phyloP scores from a whole-genome alignment of 2,888 invertebrate genomes.

The Drosophila paranaensis region DNA sequence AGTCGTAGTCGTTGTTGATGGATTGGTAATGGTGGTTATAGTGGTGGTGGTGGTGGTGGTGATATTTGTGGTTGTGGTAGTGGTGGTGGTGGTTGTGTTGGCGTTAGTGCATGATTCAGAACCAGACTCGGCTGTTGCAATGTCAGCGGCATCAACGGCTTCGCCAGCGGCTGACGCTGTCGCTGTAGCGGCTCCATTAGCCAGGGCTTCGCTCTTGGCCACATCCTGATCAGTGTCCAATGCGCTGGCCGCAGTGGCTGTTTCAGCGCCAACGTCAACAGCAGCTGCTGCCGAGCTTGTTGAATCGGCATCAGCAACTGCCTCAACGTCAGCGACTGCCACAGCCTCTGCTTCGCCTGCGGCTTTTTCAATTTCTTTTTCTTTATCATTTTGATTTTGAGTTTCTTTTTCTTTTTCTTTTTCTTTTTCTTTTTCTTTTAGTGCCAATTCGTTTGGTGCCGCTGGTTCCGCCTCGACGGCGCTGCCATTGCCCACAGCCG shows the following conservation, averaged over 20 bases:
- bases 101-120: slow-evolving; percentile 81
- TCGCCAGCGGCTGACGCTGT: slow-evolving; percentile 63
- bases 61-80: slow-evolving; percentile 58
- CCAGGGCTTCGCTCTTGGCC: slow-evolving; percentile 36
- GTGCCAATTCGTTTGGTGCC: slow-evolving; percentile 63
- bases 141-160: slow-evolving; percentile 65
- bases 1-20: slow-evolving; percentile 67
- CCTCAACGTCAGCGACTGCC: slow-evolving; percentile 8
- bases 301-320: slow-evolving; percentile 39
- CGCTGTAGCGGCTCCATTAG: slow-evolving; percentile 48
- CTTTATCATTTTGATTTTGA: background rate
- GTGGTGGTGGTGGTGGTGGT: slow-evolving; percentile 69
- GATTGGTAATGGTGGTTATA: slow-evolving; percentile 67
- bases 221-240: slow-evolving; percentile 55
- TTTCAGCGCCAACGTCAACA: slow-evolving; percentile 20
- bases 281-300: slow-evolving; percentile 20
- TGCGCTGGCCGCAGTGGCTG: slow-evolving; percentile 48
- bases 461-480: slow-evolving; percentile 54
- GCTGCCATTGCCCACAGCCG: slow-evolving; percentile 65
- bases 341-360: slow-evolving; percentile 47
- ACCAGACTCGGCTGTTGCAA: slow-evolving; percentile 67
- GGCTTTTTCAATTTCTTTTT: slow-evolving; percentile 28
- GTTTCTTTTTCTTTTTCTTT: no score
- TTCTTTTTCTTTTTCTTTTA: slow-evolving; percentile 28
- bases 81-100: slow-evolving; percentile 65